These are phyloP conservation scores for Platichthys flesus DNA, from an alignment of 2,113 vertebrate species.

Conservation along the genomic window DNA sequence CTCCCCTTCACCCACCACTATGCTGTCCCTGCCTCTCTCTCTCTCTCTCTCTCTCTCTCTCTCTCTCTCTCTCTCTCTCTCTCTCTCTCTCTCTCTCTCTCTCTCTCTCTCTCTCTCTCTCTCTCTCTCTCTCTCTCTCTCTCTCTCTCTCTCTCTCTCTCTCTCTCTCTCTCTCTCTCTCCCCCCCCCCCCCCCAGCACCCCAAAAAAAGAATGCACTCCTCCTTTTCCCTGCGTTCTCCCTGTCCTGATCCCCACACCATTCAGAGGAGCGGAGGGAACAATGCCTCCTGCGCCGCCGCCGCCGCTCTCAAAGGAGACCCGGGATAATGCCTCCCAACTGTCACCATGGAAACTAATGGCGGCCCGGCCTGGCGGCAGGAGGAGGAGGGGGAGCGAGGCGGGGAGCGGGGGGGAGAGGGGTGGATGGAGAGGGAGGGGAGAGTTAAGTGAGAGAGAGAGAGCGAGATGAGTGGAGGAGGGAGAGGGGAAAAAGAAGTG, in stretches of 20 bases:
- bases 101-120: constrained; percentile 44
- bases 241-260: constrained; percentile 70
- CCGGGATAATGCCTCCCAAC: constrained; percentile 87
- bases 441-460: constrained; percentile 51
- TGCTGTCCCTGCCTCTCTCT: constrained; percentile 40
- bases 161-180: no score
- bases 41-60: constrained; percentile 31
- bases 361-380: constrained; percentile 70
- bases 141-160: no score
- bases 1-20: constrained; percentile 38
- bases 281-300: constrained; percentile 76
- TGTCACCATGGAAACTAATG: constrained; percentile 94
- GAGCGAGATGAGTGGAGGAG: constrained; percentile 49
- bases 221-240: constrained; percentile 60
- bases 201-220: constrained; percentile 51
- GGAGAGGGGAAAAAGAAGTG: constrained; percentile 56
- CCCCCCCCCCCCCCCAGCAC: no score
- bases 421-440: constrained; percentile 44
- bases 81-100: constrained; percentile 50
- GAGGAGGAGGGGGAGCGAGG: constrained; percentile 25
- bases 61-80: constrained; percentile 51
- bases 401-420: not conserved
- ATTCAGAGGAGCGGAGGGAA: constrained; percentile 76
- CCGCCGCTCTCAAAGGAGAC: constrained; percentile 84
- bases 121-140: no score